Evolutionary conservation across 2,888 invertebrate genomes (phyloP), one percentile per base, ranked within the genome.

Genomic region (Hymenopus coronatus): DNA sequence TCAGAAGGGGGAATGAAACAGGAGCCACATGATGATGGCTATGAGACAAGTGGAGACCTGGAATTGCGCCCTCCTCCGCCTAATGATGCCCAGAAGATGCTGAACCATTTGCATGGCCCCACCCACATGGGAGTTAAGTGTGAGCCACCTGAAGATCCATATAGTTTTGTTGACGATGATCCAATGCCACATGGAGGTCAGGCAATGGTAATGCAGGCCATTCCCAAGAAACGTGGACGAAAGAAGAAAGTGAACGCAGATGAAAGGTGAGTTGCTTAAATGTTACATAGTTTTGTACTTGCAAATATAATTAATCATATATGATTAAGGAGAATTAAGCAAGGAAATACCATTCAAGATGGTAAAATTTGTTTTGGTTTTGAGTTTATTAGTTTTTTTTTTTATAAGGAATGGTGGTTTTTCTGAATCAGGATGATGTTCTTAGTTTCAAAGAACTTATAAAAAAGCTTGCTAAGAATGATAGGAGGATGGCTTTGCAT

Each of bases 1-100:
- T 89, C 90, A 84, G 91, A 91, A 54, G 90, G 91, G 90, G 88
- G 91, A 89, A 92, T 93, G 94, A 95, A 94, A 93, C 95, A 96
- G 92, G 97, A 97, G 94, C 96, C 96, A 92, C 96, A 97, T 92
- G 97, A 98, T 94, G 97, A 98, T 94, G 97, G 97, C 91, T 98
- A 98, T 94, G 97, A 97, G 94, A 97, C 97, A 91, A 97, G 97
- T 94, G 92, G 92, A 85, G 92, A 92, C 90, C 90, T 92, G 89
- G 92, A 92, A 86, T 89, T 92, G 87, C 91, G 92, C 88, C 90
- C 90, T 85, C 91, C 91, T 89, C 90, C 90, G 85, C 91, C 91
- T 89, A 89, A 89, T 81, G 91, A 91, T 88, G 89, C 86, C 83
- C 91, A 90, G 85, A 91, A 91, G 90, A 88, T 91, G 87, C 81